Evolutionary conservation across 2,888 invertebrate genomes (phyloP), one percentile per base, ranked within the genome.

Genomic region (Caenorhabditis plicata): DNA sequence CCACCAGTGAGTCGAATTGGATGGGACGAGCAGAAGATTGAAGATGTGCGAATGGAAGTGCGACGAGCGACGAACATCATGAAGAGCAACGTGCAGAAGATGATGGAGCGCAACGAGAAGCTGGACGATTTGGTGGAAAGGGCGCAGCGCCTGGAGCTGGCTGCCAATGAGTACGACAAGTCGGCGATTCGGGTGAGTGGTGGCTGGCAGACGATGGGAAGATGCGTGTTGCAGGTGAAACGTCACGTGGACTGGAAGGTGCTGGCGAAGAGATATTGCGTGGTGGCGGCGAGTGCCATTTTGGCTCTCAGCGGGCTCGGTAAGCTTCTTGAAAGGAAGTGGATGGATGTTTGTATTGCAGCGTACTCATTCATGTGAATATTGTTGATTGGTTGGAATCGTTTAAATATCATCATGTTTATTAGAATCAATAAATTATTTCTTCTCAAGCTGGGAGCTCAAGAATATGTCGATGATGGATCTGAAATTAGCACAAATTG

Each of bases 1-100:
- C 58, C 48, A 42, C 52, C 58, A 35, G 58, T 58, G 26, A 58
- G 58, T 44, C 47, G 58, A 19, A 58, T 58, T 44, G 58, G 58
- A 9, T 58, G 58, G 58, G 38, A 51, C 46, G 48, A 58, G 13
- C 29, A 58, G 42, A 58, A 58, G 32, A 58, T 58, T 27, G 52
- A 48, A 46, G 39, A 49, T 44, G 48, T 52, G 29, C 43, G 52
- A 44, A 22, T 33, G 23, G 58, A 58, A 43, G 32, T 58, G 51
- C n/a, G 26, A 41, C 26, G 15, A 41, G 26, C 25, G 23, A 17
- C 33, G n/a, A 9, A 13, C 22, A 13, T 15, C 22, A 9, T 27
- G 29, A 27, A 27, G 29, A 51, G 42, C 13, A 57, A 57, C 29
- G 57, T 57, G 40, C 41, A 51, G 27, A 57, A 57, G 25, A 57